Evolutionary conservation across 2,113 vertebrate species (phyloP).

Genomic region (Tragelaphus strepsiceros): DNA sequence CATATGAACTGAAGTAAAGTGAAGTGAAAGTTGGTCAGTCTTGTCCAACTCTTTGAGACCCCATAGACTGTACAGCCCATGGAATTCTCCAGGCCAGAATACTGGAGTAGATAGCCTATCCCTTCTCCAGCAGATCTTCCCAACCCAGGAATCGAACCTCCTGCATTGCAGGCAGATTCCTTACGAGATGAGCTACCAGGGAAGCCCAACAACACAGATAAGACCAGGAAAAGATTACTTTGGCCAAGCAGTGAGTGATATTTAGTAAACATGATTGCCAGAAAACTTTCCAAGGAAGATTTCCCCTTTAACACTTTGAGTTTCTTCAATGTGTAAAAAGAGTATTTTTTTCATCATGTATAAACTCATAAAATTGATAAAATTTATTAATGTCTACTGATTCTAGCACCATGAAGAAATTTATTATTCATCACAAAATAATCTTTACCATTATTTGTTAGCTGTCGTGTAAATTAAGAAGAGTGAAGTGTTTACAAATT

Average conservation of each 20-base stretch:
- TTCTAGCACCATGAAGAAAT: background rate
- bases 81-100: background rate
- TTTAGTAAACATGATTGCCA: background rate
- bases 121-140: background rate
- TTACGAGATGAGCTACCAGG: background rate
- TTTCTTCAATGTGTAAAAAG: background rate
- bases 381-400: background rate
- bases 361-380: background rate
- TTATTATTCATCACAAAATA: background rate
- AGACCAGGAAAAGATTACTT: background rate
- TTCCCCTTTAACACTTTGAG: background rate
- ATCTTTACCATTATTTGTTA: background rate
- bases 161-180: background rate
- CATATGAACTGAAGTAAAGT: background rate
- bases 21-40: background rate
- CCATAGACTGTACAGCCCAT: background rate
- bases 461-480: background rate
- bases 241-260: background rate
- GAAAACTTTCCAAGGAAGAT: background rate
- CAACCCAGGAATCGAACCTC: background rate
- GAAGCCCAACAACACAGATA: background rate
- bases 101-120: background rate
- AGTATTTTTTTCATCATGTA: background rate
- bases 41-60: background rate
- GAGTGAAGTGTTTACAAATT: background rate